A percentile compares a stretch with the other conserved stretches of the same genome.
These are phyloP conservation scores for Pilophorus perplexus DNA, from an alignment of 2,888 invertebrate genomes.

Conservation along the genomic window DNA sequence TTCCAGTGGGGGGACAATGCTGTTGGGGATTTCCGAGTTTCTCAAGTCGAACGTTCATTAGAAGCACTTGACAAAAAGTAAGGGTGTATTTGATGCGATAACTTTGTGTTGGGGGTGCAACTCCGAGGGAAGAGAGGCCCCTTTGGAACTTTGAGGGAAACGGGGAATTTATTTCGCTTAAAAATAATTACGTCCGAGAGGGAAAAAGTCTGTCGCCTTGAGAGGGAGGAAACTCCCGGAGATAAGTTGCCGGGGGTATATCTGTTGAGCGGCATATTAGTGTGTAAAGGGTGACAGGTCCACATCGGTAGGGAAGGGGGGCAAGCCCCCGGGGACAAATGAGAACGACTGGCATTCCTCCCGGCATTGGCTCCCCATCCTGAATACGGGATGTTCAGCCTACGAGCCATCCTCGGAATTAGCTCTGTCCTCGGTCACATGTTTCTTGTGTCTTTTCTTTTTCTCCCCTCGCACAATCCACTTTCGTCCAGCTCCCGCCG, in stretches of 20 bases:
- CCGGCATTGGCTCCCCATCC: slow-evolving; percentile 9
- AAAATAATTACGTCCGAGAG: slow-evolving; percentile 31
- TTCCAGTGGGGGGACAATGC: no score
- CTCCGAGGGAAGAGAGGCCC: slow-evolving; percentile 11
- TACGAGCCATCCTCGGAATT: slow-evolving; percentile 11
- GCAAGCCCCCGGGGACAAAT: slow-evolving; percentile 29
- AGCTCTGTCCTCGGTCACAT: slow-evolving; percentile 22
- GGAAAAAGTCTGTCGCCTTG: no score
- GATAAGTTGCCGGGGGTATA: slow-evolving; percentile 36
- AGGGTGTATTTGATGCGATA: slow-evolving; percentile 33
- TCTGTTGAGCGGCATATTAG: slow-evolving; percentile 39
- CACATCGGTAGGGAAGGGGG: no score
- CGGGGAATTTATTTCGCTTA: slow-evolving; percentile 39
- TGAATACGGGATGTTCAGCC: slow-evolving; percentile 28
- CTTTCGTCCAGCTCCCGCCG: background rate
- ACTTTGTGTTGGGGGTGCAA: slow-evolving; percentile 32
- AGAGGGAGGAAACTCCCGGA: slow-evolving; percentile 21
- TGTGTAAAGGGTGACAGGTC: slow-evolving; percentile 40
- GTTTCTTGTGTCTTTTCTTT: slow-evolving; percentile 28
- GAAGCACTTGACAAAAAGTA: slow-evolving; percentile 24
- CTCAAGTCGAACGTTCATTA: no score
- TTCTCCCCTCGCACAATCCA: background rate
- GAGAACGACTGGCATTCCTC: slow-evolving; percentile 30
- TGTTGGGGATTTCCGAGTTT: no score
- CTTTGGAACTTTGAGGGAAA: slow-evolving; percentile 31